These are phyloP conservation scores for Cacajao melanocephalus DNA, from an alignment of 2,797 vertebrate species.

Conservation along the genomic window DNA sequence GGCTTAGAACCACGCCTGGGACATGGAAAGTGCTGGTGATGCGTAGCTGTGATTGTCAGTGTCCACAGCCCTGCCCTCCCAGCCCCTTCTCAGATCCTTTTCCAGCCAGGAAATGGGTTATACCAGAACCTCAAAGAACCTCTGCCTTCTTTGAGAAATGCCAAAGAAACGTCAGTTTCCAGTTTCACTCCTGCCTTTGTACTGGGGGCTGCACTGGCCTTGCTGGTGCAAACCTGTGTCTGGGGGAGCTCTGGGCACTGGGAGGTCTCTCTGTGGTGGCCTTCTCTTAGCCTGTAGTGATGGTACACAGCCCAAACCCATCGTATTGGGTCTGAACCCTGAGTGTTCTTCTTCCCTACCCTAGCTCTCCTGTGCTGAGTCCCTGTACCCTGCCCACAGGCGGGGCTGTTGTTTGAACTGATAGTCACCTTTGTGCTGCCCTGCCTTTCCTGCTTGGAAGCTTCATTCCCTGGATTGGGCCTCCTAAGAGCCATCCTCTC, in stretches of 20 bases:
- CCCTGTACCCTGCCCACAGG: not conserved
- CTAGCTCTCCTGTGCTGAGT: not conserved
- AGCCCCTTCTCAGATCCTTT: not conserved
- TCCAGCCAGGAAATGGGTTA: not conserved
- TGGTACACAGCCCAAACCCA: not conserved
- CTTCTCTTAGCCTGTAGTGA: not conserved
- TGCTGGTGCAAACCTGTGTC: not conserved
- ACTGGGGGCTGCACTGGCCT: not conserved
- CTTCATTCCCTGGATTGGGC: not conserved
- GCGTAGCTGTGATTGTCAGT: rapidly evolving
- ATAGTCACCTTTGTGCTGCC: not conserved
- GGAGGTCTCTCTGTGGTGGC: rapidly evolving
- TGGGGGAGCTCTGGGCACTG: not conserved
- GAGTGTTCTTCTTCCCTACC: too few species aligned
- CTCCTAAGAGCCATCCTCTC: not conserved
- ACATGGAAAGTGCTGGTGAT: not conserved
- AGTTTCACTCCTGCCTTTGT: too few species aligned
- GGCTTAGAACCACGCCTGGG: not conserved
- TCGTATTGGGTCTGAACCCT: not conserved
- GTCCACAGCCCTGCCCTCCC: not conserved
- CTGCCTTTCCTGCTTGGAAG: not conserved
- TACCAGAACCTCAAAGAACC: not conserved
- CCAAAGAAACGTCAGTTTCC: too few species aligned
- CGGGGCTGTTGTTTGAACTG: not conserved
- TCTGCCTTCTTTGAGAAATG: not conserved